Evolutionary conservation across 1,140 invertebrate species (phyloP), one percentile per base, ranked within the genome.

Genomic region (Calycopis cecrops): DNA sequence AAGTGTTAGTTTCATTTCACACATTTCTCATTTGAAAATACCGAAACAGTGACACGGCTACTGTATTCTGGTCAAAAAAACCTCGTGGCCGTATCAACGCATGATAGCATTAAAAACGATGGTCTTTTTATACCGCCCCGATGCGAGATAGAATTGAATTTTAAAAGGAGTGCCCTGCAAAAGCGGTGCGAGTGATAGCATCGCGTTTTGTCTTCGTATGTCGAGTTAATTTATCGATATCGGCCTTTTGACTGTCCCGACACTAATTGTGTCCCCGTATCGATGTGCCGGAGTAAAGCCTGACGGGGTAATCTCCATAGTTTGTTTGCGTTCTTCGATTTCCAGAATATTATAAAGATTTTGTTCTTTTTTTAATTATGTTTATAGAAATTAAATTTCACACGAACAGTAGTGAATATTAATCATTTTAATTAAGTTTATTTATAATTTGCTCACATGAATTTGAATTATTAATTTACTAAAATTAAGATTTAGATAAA

Each of bases 251-350:
- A 70, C 69, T 67, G 65, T 60, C 48, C 63, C 71, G 69, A 76
- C 76, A 71, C 74, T 79, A 79, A 79, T 79, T 76, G 72, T 73
- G 68, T 65, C 56, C 48, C 42, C 16, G 49, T 70, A 76, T 75
- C 65, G 68, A 69, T 70, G n/a, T n/a, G 56, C 48, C 6, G 21
- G 54, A 55, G 59, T 60, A 35, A 59, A 64, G 65, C 40, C 40
- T 16, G 40, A 9, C 40, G 9, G 16, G 16, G 14, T 44, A 44
- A 16, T 44, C 40, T 44, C 9, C 12, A 44, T 44, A 16, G 9
- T 9, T 14, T 44, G 6, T 33, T 57, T 60, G 55, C 60, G 9
- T 28, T 28, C 2, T 28, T 28, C 21, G 21, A 28, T 28, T 28
- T 28, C 21, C 2, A 28, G 6, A 28, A 3, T 3, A 28, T 2